phyloP scores from a whole-genome alignment of 2,888 invertebrate species.

The Leptopterna dolabrata region DNA sequence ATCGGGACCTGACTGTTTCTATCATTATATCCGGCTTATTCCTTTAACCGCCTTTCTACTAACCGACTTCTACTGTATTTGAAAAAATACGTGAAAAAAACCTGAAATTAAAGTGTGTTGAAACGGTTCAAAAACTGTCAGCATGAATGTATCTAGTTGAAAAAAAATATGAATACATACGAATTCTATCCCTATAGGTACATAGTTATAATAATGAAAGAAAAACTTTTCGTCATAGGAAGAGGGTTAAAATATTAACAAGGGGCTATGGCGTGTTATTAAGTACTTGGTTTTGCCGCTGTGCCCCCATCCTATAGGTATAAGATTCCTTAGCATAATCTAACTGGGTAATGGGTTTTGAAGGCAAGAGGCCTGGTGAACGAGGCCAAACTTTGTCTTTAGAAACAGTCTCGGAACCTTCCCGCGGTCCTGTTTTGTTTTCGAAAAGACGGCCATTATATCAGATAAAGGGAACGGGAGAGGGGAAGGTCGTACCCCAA shows the following conservation, averaged over 20 bases:
- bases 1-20: too few species aligned
- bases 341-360: slow-evolving; percentile 6
- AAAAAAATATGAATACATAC: too few species aligned
- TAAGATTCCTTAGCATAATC: slow-evolving; percentile 13
- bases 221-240: background rate
- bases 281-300: background rate
- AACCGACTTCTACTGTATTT: too few species aligned
- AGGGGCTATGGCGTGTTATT: background rate
- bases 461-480: background rate
- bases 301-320: background rate
- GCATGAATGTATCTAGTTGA: too few species aligned
- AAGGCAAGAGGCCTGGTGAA: background rate
- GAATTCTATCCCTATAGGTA: too few species aligned
- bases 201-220: background rate
- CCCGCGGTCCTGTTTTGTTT: background rate
- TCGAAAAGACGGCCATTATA: slow-evolving; percentile 6
- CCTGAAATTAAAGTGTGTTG: too few species aligned
- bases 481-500: background rate
- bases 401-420: background rate
- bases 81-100: too few species aligned
- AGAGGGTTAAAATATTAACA: background rate
- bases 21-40: too few species aligned
- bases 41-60: too few species aligned
- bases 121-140: too few species aligned
- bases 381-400: slow-evolving; percentile 1